Percentiles rank a stretch among this genome's conserved stretches.
phyloP scores from a whole-genome alignment of 2,888 invertebrate species.

The Mesorhabditis sp. region DNA sequence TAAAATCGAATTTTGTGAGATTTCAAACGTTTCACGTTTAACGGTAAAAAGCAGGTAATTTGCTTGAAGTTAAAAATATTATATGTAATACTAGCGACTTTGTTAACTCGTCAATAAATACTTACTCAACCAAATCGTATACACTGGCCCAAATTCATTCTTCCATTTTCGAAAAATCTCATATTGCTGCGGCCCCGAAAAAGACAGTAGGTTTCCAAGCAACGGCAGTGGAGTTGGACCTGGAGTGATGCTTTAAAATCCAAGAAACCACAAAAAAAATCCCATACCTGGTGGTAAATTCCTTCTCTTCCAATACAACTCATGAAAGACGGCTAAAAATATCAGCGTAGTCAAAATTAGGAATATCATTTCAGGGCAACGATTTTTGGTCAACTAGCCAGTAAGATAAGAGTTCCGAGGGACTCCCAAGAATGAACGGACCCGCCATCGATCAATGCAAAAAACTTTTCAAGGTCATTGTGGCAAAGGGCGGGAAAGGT shows the following conservation, averaged over 20 bases:
- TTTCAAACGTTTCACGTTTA: too few species aligned
- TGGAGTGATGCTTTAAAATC: constrained; percentile 8
- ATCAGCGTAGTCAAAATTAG: constrained; percentile 12
- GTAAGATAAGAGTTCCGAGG: too few species aligned
- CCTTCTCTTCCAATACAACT: constrained; percentile 20
- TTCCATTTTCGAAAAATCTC: constrained; percentile 18
- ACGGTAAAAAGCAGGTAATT: too few species aligned
- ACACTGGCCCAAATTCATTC: constrained; percentile 23
- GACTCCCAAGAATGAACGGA: too few species aligned
- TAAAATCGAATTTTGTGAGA: too few species aligned
- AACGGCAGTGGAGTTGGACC: constrained; percentile 23
- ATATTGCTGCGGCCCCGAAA: constrained; percentile 17
- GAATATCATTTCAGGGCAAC: constrained; percentile 12
- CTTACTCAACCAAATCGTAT: constrained; percentile 22
- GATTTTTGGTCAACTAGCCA: too few species aligned
- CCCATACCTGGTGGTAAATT: constrained; percentile 22
- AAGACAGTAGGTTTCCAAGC: constrained; percentile 16
- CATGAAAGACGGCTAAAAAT: constrained; percentile 15
- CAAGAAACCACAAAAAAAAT: constrained; percentile 6
- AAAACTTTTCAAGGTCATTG: too few species aligned
- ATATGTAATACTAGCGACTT: too few species aligned
- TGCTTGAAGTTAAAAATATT: too few species aligned
- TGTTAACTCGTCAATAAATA: background rate
- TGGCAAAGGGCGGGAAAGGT: too few species aligned
- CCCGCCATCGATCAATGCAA: too few species aligned